Percentiles rank a stretch among this genome's conserved stretches.
Conservation (phyloP, 2,888 invertebrate species). For the Trissolcus japonicus region DNA sequence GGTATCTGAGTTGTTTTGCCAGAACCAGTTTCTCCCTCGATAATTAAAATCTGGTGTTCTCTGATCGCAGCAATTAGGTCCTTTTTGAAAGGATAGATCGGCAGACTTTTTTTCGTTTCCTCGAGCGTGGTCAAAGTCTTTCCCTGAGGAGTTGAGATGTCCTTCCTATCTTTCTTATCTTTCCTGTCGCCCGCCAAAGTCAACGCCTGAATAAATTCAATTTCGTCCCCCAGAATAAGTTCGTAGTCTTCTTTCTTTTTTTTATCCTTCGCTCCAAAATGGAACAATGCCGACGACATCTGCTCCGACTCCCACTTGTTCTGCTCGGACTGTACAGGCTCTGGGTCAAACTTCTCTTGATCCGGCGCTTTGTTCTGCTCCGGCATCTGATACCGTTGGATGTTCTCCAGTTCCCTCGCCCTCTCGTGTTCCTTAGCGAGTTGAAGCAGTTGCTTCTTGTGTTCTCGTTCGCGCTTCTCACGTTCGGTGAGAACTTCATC, state of each 20-base stretch:
- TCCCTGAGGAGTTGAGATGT: constrained; percentile 73
- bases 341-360: constrained; percentile 80
- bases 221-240: constrained; percentile 94
- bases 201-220: constrained; percentile 96
- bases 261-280: constrained; percentile 95
- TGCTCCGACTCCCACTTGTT: constrained; percentile 99
- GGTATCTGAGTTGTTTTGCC: constrained; percentile 99
- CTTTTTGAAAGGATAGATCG: constrained; percentile 94
- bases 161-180: constrained; percentile 68
- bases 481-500: constrained; percentile 90
- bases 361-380: constrained; percentile 92
- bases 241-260: constrained; percentile 87
- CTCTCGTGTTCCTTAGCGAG: constrained; percentile 95
- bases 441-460: constrained; percentile 92
- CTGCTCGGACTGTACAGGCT: constrained; percentile 88
- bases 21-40: constrained; percentile 99
- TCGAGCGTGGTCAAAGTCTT: constrained; percentile 80
- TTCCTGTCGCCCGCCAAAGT: constrained; percentile 84
- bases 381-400: constrained; percentile 97
- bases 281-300: constrained; percentile 92
- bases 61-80: constrained; percentile 94
- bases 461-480: constrained; percentile 89
- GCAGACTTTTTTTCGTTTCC: constrained; percentile 94
- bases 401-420: constrained; percentile 89
- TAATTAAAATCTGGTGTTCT: constrained; percentile 90